phyloP scores from a whole-genome alignment of 2,113 vertebrate species.

The Ctenodactylus gundi region DNA sequence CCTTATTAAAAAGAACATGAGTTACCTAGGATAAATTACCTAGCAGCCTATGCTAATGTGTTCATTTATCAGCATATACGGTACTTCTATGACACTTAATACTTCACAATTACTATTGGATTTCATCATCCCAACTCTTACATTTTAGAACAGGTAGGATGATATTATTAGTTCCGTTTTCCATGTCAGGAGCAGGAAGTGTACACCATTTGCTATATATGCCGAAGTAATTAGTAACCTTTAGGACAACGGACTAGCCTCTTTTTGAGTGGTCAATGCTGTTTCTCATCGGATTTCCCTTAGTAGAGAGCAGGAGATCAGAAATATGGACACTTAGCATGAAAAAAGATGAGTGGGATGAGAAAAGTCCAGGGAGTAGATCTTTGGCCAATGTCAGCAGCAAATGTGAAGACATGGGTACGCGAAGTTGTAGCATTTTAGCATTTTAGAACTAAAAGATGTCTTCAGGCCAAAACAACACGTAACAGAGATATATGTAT shows the following conservation, averaged over 20 bases:
- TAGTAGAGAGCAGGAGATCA: background rate
- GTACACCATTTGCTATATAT: background rate
- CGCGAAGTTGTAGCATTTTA: background rate
- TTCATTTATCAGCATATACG: conserved; percentile 59
- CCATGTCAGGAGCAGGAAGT: background rate
- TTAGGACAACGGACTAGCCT: background rate
- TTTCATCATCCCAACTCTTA: background rate
- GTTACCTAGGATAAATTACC: conserved; percentile 40
- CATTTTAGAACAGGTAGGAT: conserved; percentile 41
- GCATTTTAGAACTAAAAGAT: background rate
- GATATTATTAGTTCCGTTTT: conserved; percentile 50
- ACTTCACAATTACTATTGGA: conserved; percentile 21
- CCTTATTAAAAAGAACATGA: conserved; percentile 51
- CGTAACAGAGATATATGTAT: too few species aligned
- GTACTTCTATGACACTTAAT: conserved; percentile 24
- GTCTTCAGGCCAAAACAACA: background rate
- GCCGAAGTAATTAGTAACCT: background rate
- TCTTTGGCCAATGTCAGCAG: background rate
- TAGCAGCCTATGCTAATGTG: conserved; percentile 31
- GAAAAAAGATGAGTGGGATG: background rate
- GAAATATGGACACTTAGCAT: background rate
- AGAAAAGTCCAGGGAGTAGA: background rate
- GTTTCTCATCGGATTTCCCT: background rate
- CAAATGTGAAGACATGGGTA: background rate
- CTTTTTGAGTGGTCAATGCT: background rate